These are phyloP conservation scores for Actenoides hombroni DNA, from an alignment of 2,113 vertebrate species.

Conservation along the genomic window DNA sequence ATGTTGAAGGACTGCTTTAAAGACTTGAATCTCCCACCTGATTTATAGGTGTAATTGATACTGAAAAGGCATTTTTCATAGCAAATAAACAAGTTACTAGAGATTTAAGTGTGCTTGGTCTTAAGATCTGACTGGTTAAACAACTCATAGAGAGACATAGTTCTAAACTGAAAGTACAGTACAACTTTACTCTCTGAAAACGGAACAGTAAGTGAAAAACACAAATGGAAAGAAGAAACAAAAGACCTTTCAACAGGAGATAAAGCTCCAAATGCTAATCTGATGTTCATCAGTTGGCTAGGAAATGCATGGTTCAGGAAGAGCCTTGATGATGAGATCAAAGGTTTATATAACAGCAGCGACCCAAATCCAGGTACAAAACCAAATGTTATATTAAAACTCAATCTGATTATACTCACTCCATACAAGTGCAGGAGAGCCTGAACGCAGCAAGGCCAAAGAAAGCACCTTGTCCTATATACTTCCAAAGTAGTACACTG, in stretches of 20 bases:
- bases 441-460: background rate
- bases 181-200: background rate
- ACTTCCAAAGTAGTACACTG: fast-evolving
- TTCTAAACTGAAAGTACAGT: background rate
- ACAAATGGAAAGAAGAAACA: background rate
- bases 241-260: background rate
- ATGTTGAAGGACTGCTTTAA: background rate
- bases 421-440: fast-evolving
- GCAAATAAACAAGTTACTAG: background rate
- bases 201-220: background rate
- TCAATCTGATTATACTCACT: background rate
- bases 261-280: background rate
- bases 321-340: background rate
- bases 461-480: background rate
- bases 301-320: background rate
- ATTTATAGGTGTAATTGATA: background rate
- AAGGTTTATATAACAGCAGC: background rate
- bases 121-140: background rate
- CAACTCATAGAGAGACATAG: background rate
- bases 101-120: background rate
- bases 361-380: background rate
- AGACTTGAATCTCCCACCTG: background rate
- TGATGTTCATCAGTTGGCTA: background rate
- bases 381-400: fast-evolving
- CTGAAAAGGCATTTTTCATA: background rate